These are phyloP conservation scores for Melitaea cinxia DNA, from an alignment of 1,140 invertebrate genomes.

Conservation along the genomic window DNA sequence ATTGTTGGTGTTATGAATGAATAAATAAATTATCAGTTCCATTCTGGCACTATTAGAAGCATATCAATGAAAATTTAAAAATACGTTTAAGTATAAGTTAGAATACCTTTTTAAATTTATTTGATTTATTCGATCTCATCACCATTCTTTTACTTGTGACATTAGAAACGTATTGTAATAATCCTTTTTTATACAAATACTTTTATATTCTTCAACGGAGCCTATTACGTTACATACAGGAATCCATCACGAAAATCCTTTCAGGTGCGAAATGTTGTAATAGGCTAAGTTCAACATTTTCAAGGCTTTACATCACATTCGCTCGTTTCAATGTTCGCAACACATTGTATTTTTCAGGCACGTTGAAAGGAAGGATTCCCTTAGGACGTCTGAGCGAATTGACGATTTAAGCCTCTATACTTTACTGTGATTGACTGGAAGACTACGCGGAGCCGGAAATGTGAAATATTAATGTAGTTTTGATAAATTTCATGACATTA, in stretches of 20 bases:
- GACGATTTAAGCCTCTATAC: conserved; percentile 54
- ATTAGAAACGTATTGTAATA: neutral
- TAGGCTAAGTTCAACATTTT: conserved; percentile 48
- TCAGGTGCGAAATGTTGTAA: conserved; percentile 38
- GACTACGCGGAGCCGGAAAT: conserved; percentile 1
- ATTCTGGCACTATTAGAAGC: too few relatives aligned
- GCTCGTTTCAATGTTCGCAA: conserved; percentile 33
- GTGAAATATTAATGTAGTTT: neutral
- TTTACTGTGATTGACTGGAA: conserved; percentile 31
- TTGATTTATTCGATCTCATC: too few relatives aligned
- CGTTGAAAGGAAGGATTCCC: conserved; percentile 53
- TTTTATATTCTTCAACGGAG: neutral
- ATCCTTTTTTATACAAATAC: neutral
- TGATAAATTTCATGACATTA: neutral
- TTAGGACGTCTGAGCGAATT: conserved; percentile 52
- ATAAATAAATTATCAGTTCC: too few relatives aligned
- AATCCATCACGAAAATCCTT: conserved; percentile 41
- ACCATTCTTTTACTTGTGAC: too few relatives aligned
- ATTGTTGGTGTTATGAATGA: too few relatives aligned
- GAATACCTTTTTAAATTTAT: too few relatives aligned
- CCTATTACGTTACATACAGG: conserved; percentile 18
- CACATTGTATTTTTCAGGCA: conserved; percentile 62
- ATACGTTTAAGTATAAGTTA: too few relatives aligned
- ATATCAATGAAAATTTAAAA: too few relatives aligned
- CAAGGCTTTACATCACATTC: conserved; percentile 39